phyloP scores from a whole-genome alignment of 2,113 vertebrate genomes.

The Globicephala melas region DNA sequence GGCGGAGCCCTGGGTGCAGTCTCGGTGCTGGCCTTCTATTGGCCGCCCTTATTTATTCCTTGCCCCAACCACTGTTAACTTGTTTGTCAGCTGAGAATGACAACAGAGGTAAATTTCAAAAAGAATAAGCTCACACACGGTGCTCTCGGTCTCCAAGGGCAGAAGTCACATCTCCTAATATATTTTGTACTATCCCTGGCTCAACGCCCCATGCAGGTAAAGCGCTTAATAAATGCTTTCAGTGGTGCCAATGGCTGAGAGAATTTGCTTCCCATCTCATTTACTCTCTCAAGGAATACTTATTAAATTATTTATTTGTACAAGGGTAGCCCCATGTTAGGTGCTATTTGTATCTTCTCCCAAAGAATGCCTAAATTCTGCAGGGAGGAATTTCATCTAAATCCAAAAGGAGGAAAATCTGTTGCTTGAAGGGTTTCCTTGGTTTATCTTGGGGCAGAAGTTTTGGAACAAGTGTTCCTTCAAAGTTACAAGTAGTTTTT shows the following conservation, averaged over 20 bases:
- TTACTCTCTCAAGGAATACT: not conserved
- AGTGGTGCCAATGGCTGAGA: not conserved
- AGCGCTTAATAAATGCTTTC: constrained; percentile 36
- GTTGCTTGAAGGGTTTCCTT: not conserved
- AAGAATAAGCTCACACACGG: constrained; percentile 41
- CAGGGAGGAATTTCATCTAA: not conserved
- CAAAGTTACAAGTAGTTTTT: not conserved
- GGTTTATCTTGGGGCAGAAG: not conserved
- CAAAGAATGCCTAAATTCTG: not conserved
- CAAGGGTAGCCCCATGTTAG: not conserved
- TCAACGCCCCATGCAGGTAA: constrained; percentile 29
- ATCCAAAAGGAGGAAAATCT: not conserved
- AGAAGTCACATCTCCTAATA: constrained; percentile 41
- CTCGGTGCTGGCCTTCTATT: not conserved
- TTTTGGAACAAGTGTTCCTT: not conserved
- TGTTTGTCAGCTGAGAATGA: constrained; percentile 25
- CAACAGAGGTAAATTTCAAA: constrained; percentile 58
- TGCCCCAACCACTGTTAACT: not conserved
- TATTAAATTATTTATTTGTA: constrained; percentile 32
- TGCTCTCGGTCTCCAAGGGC: not conserved
- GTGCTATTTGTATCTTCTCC: not conserved
- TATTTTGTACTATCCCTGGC: constrained; percentile 15
- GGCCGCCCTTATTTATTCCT: not conserved
- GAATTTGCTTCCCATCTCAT: constrained; percentile 33
- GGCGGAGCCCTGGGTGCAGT: not conserved